Evolutionary conservation across 1,140 invertebrate genomes (phyloP).

Genomic region (Dryas iulia): DNA sequence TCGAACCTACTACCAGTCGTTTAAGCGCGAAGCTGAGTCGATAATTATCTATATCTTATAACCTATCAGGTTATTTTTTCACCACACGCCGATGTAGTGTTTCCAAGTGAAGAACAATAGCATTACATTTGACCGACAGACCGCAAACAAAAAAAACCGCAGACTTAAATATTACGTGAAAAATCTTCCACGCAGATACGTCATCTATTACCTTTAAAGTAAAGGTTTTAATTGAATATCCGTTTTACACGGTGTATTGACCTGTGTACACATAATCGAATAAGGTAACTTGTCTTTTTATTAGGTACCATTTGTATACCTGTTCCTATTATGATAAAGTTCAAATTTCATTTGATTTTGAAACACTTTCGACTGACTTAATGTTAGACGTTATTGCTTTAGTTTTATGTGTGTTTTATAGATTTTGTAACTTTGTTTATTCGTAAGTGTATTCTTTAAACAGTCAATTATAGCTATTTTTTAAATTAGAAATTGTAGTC

Average conservation of each 20-base stretch:
- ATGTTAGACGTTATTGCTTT: neutral
- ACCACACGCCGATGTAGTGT: neutral
- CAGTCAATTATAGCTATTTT: neutral
- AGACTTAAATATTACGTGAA: neutral
- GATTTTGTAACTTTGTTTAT: neutral
- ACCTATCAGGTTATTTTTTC: neutral
- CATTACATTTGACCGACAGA: slow-evolving; percentile 6
- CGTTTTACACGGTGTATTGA: slow-evolving; percentile 22
- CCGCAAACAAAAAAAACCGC: slow-evolving; percentile 6
- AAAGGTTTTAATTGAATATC: slow-evolving; percentile 20
- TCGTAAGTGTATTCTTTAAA: neutral
- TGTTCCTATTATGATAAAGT: neutral
- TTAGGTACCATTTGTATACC: neutral
- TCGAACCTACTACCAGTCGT: no score
- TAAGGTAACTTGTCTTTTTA: slow-evolving; percentile 1
- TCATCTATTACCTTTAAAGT: slow-evolving; percentile 13
- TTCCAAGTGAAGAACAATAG: slow-evolving; percentile 4
- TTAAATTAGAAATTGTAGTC: neutral
- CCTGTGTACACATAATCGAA: slow-evolving; percentile 2
- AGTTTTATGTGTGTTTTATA: neutral
- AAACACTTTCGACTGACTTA: neutral
- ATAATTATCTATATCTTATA: neutral
- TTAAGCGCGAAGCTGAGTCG: no score
- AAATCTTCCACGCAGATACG: slow-evolving; percentile 1
- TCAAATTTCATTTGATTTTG: neutral